These are phyloP conservation scores for Synergus gifuensis DNA, from an alignment of 2,888 invertebrate genomes.

Conservation along the genomic window DNA sequence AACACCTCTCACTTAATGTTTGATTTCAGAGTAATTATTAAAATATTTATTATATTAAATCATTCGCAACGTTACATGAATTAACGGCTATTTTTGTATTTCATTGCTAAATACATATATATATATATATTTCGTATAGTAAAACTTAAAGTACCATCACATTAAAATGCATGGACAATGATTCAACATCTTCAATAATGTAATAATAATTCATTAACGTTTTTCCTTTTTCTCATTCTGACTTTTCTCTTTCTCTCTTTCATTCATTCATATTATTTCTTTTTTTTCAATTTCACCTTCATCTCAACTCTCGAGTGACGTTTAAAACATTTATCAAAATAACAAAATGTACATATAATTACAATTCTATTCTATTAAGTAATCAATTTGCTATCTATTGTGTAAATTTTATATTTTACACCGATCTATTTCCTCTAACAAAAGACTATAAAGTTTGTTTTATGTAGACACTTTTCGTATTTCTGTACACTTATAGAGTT, in stretches of 20 bases:
- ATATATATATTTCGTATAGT: constrained; percentile 34
- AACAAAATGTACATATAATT: constrained; percentile 55
- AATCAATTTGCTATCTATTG: constrained; percentile 21
- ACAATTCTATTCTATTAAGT: constrained; percentile 33
- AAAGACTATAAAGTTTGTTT: neutral
- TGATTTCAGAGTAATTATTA: constrained; percentile 29
- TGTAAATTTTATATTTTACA: constrained; percentile 21
- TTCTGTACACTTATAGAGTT: neutral
- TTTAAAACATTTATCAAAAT: constrained; percentile 45
- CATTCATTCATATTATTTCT: constrained; percentile 38
- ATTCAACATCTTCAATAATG: constrained; percentile 51
- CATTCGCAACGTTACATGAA: constrained; percentile 51
- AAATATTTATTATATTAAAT: constrained; percentile 39
- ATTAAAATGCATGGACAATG: constrained; percentile 54
- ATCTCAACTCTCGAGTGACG: constrained; percentile 38
- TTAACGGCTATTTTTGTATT: constrained; percentile 50
- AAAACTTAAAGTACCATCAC: constrained; percentile 55
- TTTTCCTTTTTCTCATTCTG: constrained; percentile 43
- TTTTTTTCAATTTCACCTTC: constrained; percentile 37
- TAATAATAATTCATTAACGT: constrained; percentile 43
- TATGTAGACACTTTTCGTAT: neutral
- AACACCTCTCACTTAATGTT: constrained; percentile 16
- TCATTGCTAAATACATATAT: constrained; percentile 52
- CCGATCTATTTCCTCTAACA: constrained; percentile 7
- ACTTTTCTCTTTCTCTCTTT: constrained; percentile 24